Evolutionary conservation across 2,797 vertebrate genomes (phyloP), one percentile per base, ranked within the genome.

Genomic region (Crocidura indochinensis): DNA sequence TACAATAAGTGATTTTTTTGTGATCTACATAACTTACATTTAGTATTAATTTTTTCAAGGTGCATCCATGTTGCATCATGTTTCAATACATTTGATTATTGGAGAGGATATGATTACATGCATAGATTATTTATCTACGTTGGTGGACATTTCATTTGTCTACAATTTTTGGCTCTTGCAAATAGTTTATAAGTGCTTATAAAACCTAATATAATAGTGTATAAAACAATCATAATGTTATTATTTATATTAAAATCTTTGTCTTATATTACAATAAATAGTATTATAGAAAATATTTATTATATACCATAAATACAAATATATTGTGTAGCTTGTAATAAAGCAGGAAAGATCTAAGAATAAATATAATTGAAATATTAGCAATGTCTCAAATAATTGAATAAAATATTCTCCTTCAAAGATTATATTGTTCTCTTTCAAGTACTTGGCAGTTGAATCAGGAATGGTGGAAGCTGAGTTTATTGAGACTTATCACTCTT

Each of bases 401-500:
- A 71, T 65, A 11, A 56, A 75, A 12, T 26, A 1, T 77, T 38
- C 78, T 77, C 29, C 68, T 93, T 53, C 75, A 29, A 75, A 93
- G 47, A 20, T 72, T 60, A n/a, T 29, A 49, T 67, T 88, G 38
- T 84, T n/a, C 24, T 64, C 38, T 38, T 53, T 87, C 0, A 44
- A 31, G 22, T 49, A 26, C 24, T 74, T 44, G 71, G 44, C 49
- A 72, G 47, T 6, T 49, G 19, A 9, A 20, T 10, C 49, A 2
- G 22, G 10, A 24, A 12, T 67, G 19, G 15, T 53, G 8, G 2
- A 81, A 46, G 27, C 49, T 53, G 67, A 81, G 74, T 38, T 84
- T 72, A 12, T 8, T 51, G 47, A 80, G 60, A 15, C 8, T 12
- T 56, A 56, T n/a, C n/a, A n/a, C n/a, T n/a, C n/a, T n/a, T n/a